phyloP scores from a whole-genome alignment of 2,888 invertebrate species.

The Psylliodes chrysocephalus region DNA sequence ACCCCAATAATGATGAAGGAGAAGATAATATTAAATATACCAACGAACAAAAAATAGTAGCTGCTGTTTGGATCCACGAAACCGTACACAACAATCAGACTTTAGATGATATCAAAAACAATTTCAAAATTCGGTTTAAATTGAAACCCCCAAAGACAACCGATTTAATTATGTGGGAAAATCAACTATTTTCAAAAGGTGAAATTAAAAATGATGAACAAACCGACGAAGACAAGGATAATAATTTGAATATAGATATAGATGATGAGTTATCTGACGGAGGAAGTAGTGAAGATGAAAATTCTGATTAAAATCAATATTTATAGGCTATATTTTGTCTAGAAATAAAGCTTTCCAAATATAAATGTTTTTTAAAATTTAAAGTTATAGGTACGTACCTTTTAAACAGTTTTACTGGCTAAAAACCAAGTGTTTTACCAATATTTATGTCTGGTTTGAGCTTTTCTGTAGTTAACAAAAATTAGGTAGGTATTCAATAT shows the following conservation, averaged over 20 bases:
- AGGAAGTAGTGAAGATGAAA: constrained; percentile 19
- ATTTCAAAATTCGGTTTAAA: constrained; percentile 63
- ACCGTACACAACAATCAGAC: constrained; percentile 60
- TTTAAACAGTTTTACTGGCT: too few relatives aligned
- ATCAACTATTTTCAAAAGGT: constrained; percentile 40
- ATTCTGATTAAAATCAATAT: constrained; percentile 10
- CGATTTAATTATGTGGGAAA: constrained; percentile 49
- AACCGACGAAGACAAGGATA: neutral
- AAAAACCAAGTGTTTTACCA: too few relatives aligned
- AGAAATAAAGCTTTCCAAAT: too few relatives aligned
- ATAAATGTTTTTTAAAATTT: too few relatives aligned
- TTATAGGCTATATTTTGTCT: too few relatives aligned
- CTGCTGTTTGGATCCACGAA: constrained; percentile 67
- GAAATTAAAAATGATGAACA: constrained; percentile 5
- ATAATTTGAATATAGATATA: neutral
- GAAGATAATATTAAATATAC: constrained; percentile 47
- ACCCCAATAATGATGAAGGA: neutral
- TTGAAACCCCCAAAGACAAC: constrained; percentile 60
- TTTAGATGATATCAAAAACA: constrained; percentile 61
- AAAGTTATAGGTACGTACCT: too few relatives aligned
- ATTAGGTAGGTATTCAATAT: too few relatives aligned
- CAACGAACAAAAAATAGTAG: constrained; percentile 64
- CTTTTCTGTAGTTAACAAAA: too few relatives aligned
- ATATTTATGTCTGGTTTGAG: too few relatives aligned
- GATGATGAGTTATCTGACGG: constrained; percentile 21